Percentiles rank a stretch among this genome's conserved stretches.
Conservation (phyloP, 2,888 invertebrate species). For the Cabera pusaria region DNA sequence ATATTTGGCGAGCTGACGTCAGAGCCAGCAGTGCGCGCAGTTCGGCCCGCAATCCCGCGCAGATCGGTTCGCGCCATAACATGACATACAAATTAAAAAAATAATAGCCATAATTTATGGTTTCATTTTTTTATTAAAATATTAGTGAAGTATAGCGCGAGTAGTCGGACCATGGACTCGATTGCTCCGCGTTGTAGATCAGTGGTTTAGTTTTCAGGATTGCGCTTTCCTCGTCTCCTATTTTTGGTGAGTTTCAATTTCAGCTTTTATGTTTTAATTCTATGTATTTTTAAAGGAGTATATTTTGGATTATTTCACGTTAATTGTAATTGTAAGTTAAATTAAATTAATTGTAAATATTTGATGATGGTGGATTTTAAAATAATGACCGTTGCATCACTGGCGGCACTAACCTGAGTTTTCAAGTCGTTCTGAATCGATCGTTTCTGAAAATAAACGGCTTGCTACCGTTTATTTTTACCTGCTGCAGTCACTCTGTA, state of each 20-base stretch:
- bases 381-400: too few species aligned
- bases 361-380: too few species aligned
- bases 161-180: conserved; percentile 16
- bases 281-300: neutral
- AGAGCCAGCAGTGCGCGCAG: conserved; percentile 60
- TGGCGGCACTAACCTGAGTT: too few species aligned
- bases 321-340: too few species aligned
- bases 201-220: conserved; percentile 51
- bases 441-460: too few species aligned
- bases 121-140: conserved; percentile 34
- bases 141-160: conserved; percentile 43
- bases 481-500: conserved; percentile 7
- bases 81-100: conserved; percentile 38
- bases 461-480: conserved; percentile 19
- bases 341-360: too few species aligned
- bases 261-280: neutral
- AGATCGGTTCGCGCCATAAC: conserved; percentile 56
- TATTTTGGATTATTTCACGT: too few species aligned
- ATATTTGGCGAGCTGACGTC: conserved; percentile 76
- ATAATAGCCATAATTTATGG: conserved; percentile 45
- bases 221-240: conserved; percentile 33
- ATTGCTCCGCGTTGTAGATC: conserved; percentile 38
- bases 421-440: too few species aligned
- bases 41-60: conserved; percentile 65
- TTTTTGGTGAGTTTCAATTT: conserved; percentile 49